Evolutionary conservation across 2,888 invertebrate genomes (phyloP), one percentile per base, ranked within the genome.

Genomic region (Cacoxenus indagator): DNA sequence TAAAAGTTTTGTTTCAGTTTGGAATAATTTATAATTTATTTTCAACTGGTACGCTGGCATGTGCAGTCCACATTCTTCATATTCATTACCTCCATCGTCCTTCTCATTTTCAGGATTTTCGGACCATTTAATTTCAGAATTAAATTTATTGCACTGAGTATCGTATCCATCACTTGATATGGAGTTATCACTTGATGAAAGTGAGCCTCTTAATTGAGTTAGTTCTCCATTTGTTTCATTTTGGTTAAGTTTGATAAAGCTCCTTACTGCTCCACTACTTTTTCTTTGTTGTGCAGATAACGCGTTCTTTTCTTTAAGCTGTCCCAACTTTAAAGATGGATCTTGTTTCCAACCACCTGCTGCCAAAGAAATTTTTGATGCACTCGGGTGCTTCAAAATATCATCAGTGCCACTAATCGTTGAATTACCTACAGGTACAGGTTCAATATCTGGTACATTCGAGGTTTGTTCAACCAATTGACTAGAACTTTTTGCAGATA

Each of bases 1-100:
- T 62, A 95, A 89, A 46, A 95, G 90, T 86, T 93, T 94, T 0
- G 95, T 94, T 87, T 95, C 95, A 5, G 95, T 94, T 87, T 95
- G 94, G 73, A 93, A 91, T 73, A 93, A 91, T 87, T 94, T 95
- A 87, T 94, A 95, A 1, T 93, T 93, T 83, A 95, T 92, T 83
- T 93, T 92, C 29, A 95, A 89, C 67, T 91, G 88, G 57, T 90
- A 89, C 1, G 92, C 94, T 3, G 94, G 94, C 90, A 93, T 92
- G 74, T 90, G 85, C 51, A 69, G 65, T 45, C 78, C 78, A 65
- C 76, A 76, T 14, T 81, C 76, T 37, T 76, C 74, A 65, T 85
- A 83, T 26, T 83, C 82, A 8, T 84, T 82, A 55, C 79, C 77
- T 5, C 69, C 76, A 27, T 43, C 65, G 4, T 75, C 81, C 59